Evolutionary conservation across 1,140 invertebrate genomes (phyloP).

Genomic region (Antheraea mylitta): DNA sequence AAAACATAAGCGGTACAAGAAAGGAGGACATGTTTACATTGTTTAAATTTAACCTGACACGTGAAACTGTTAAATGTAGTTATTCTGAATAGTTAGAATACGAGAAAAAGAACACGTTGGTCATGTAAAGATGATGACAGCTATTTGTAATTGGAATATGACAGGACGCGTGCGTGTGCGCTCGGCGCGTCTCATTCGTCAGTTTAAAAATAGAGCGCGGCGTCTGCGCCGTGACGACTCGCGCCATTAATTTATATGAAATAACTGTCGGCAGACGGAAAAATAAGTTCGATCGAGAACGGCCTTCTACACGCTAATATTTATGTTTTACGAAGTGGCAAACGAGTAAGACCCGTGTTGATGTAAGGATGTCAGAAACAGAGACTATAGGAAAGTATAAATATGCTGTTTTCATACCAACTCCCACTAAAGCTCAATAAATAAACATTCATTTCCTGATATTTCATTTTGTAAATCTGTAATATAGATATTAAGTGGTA

Average conservation of each 20-base stretch:
- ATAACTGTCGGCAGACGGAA: constrained; percentile 77
- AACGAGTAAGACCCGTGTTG: constrained; percentile 47
- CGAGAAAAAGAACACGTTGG: constrained; percentile 54
- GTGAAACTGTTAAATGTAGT: constrained; percentile 25
- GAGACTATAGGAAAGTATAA: constrained; percentile 29
- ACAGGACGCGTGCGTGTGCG: constrained; percentile 71
- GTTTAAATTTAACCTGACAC: constrained; percentile 23
- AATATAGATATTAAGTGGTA: background rate
- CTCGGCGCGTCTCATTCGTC: constrained; percentile 75
- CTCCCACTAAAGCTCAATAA: constrained; percentile 29
- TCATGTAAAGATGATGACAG: constrained; percentile 67
- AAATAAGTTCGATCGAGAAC: constrained; percentile 73
- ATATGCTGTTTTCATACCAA: constrained; percentile 25
- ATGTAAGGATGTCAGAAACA: constrained; percentile 59
- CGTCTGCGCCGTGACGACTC: constrained; percentile 77
- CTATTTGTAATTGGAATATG: constrained; percentile 78
- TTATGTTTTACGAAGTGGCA: constrained; percentile 74
- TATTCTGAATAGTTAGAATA: constrained; percentile 25
- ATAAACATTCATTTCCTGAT: constrained; percentile 24
- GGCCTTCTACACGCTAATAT: constrained; percentile 74
- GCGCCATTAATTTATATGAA: constrained; percentile 78
- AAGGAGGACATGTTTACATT: constrained; percentile 21
- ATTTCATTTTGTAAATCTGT: background rate
- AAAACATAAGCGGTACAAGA: background rate
- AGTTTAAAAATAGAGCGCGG: constrained; percentile 75